Conservation (phyloP, 2,888 invertebrate genomes). For the Branchellion lobata region DNA sequence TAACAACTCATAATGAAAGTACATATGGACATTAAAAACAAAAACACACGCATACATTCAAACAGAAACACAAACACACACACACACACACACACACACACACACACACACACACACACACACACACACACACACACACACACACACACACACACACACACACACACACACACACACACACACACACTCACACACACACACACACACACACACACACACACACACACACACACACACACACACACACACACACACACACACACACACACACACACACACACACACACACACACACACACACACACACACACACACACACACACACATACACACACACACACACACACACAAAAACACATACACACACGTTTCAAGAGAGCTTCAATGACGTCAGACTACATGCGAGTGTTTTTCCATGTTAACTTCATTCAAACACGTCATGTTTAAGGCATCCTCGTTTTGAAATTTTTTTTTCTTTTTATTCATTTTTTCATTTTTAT, state of each 20-base stretch:
- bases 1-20: background rate
- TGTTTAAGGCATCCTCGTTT: too few relatives aligned
- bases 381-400: background rate
- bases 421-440: slow-evolving; percentile 1
- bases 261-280: too few relatives aligned
- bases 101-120: background rate
- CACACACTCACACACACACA: too few relatives aligned
- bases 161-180: too few relatives aligned
- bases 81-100: background rate
- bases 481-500: background rate
- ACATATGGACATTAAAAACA: background rate
- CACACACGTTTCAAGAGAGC: background rate
- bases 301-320: slow-evolving; percentile 12
- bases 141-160: too few relatives aligned
- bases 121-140: too few relatives aligned
- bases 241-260: too few relatives aligned
- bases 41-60: background rate
- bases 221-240: too few relatives aligned
- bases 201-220: too few relatives aligned
- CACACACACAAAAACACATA: too few relatives aligned
- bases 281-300: too few relatives aligned
- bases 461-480: background rate
- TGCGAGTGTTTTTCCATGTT: slow-evolving; percentile 9
- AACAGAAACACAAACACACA: background rate
- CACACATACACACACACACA: slow-evolving; percentile 3